Percentiles rank a stretch among this genome's conserved stretches.
Evolutionary conservation across 2,113 vertebrate species (phyloP).

Genomic region (Pristiophorus japonicus): DNA sequence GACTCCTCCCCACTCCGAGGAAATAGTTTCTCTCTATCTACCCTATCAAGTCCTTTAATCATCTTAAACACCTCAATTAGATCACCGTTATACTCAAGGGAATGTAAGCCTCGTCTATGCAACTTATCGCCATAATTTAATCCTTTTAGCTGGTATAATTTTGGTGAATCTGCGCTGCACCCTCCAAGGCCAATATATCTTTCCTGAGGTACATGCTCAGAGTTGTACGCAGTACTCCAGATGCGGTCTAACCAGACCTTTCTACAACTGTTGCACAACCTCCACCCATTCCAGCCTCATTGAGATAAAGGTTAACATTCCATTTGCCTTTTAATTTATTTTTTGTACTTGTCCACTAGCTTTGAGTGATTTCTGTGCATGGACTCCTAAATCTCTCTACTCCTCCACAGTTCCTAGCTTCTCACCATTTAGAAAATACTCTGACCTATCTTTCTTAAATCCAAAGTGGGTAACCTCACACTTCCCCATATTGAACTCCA

Average conservation of each 20-base stretch:
- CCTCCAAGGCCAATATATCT: not conserved
- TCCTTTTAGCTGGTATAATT: too few relatives aligned
- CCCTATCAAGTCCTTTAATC: not conserved
- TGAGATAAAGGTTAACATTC: not conserved
- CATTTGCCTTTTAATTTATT: not conserved
- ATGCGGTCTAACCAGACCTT: not conserved
- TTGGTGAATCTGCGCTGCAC: too few relatives aligned
- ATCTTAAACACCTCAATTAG: too few relatives aligned
- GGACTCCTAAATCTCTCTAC: not conserved
- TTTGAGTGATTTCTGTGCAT: not conserved
- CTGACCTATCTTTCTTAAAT: not conserved
- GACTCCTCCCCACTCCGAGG: too few relatives aligned
- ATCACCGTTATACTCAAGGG: too few relatives aligned
- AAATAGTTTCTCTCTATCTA: not conserved
- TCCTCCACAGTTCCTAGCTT: not conserved
- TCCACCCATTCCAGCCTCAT: not conserved
- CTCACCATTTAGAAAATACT: not conserved
- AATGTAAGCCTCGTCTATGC: too few relatives aligned
- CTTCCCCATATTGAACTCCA: not conserved
- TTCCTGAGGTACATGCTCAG: not conserved
- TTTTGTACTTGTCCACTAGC: not conserved
- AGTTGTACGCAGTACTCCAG: not conserved
- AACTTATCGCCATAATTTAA: too few relatives aligned
- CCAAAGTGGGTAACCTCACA: not conserved
- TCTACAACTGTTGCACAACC: not conserved